Percentiles rank a stretch among this genome's conserved stretches.
phyloP scores from a whole-genome alignment of 2,888 invertebrate genomes.

The Argyresthia albistria region DNA sequence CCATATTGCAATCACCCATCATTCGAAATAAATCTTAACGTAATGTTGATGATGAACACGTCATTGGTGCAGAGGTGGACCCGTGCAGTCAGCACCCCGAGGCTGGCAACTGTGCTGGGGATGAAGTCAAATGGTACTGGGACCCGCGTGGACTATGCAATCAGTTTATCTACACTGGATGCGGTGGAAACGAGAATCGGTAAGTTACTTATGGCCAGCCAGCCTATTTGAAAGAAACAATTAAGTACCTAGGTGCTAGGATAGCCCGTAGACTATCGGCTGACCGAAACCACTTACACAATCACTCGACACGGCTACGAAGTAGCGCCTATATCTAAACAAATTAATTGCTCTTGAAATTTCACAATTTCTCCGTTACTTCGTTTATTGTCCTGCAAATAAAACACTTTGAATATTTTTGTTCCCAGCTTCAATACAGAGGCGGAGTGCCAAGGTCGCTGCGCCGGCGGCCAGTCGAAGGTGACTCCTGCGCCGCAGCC shows the following conservation, averaged over 20 bases:
- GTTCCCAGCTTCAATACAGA: slow-evolving; percentile 76
- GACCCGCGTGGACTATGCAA: slow-evolving; percentile 65
- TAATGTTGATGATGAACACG: not conserved
- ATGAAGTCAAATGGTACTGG: slow-evolving; percentile 82
- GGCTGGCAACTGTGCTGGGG: slow-evolving; percentile 65
- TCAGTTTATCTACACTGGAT: slow-evolving; percentile 5
- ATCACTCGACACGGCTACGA: too few relatives aligned
- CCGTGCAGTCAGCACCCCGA: not conserved
- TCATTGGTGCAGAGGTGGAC: not conserved
- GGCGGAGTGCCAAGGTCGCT: slow-evolving; percentile 76
- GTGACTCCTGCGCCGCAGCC: slow-evolving; percentile 30
- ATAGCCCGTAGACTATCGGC: too few relatives aligned
- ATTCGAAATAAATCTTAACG: not conserved
- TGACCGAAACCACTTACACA: too few relatives aligned
- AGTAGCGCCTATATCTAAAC: too few relatives aligned
- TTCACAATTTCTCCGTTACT: too few relatives aligned
- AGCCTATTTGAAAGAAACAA: too few relatives aligned
- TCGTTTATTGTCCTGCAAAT: not conserved
- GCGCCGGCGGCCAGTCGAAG: slow-evolving; percentile 36
- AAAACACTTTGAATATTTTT: not conserved
- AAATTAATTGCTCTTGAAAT: too few relatives aligned
- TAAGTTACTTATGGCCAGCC: not conserved
- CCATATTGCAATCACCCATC: not conserved
- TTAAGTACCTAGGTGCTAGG: too few relatives aligned
- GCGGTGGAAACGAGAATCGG: slow-evolving; percentile 8